A percentile compares a stretch with the other conserved stretches of the same genome.
phyloP scores from a whole-genome alignment of 2,113 vertebrate species.

The Trinectes maculatus region DNA sequence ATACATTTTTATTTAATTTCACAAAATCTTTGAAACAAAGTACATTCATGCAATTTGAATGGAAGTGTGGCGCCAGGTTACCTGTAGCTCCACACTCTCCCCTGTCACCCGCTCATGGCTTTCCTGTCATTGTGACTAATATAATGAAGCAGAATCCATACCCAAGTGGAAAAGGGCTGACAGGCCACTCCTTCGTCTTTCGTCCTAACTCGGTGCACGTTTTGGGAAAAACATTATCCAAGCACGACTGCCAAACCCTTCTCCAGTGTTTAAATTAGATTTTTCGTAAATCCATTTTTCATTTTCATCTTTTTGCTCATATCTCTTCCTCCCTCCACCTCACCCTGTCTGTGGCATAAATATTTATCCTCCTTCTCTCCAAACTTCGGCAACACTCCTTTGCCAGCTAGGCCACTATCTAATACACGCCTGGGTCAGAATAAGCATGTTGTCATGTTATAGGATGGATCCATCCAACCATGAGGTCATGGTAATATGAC shows the following conservation, averaged over 20 bases:
- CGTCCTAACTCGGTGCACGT: too few species aligned
- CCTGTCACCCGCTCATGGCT: not conserved
- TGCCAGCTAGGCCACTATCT: not conserved
- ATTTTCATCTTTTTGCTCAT: not conserved
- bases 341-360: slow-evolving; percentile 14
- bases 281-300: not conserved
- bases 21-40: too few species aligned
- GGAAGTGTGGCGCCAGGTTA: not conserved
- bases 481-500: slow-evolving; percentile 35
- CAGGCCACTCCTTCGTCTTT: too few species aligned
- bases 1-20: too few species aligned
- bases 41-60: too few species aligned
- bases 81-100: not conserved
- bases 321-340: not conserved
- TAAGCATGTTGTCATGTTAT: not conserved
- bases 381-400: not conserved
- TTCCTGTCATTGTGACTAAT: too few species aligned
- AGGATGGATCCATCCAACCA: not conserved
- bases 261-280: slow-evolving; percentile 9
- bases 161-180: too few species aligned
- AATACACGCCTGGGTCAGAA: not conserved
- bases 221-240: too few species aligned
- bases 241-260: too few species aligned
- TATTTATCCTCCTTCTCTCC: slow-evolving; percentile 15
- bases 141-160: too few species aligned